Base-by-base conservation (phyloP, 2,888 invertebrate genomes). In the Bimastos eiseni region DNA sequence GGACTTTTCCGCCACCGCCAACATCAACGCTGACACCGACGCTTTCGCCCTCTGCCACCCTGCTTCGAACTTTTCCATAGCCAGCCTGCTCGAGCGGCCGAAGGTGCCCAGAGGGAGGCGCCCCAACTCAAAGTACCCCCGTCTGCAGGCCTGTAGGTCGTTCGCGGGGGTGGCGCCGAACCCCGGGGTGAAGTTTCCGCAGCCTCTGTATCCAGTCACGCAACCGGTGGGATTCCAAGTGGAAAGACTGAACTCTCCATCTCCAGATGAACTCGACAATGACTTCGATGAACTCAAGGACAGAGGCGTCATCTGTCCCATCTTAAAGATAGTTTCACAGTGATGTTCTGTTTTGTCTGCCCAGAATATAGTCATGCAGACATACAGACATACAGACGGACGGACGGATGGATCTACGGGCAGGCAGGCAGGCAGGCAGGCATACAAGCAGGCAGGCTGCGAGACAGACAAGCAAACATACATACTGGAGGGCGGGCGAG, bases 41-140 rank as follows among this genome's bases (percentile, higher is more conserved):
- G 21, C 33, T 21, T 36, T 36, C 34, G 17, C 17, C 19, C 3
- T 17, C 36, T 34, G 37, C 34, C 36, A 86, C 13, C 86, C 86
- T 8, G 24, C 86, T 34, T 37, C 86, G 36, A 86, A 33, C 24
- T 96, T 95, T 93, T 95, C 95, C 90, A 95, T 96, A 89, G 96
- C 95, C 90, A 94, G 94, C 91, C 93, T 96, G 36, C 93, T 96
- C 90, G 95, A 95, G 90, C 94, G 94, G 33, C 94, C 95, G 15
- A 95, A 95, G 92, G 95, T 95, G 44, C 95, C 95, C 5, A 93
- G 95, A 84, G 95, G 95, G 6, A 92, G 95, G 49, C 94, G 95
- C 88, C 95, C 95, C 11, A 96, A 96, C 92, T 95, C 95, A 89
- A 96, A 96, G 92, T 95, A 95, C 93, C 95, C 95, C 6, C 93